Evolutionary conservation across 2,113 vertebrate genomes (phyloP), one percentile per base, ranked within the genome.

Genomic region (Xiphophorus maculatus): DNA sequence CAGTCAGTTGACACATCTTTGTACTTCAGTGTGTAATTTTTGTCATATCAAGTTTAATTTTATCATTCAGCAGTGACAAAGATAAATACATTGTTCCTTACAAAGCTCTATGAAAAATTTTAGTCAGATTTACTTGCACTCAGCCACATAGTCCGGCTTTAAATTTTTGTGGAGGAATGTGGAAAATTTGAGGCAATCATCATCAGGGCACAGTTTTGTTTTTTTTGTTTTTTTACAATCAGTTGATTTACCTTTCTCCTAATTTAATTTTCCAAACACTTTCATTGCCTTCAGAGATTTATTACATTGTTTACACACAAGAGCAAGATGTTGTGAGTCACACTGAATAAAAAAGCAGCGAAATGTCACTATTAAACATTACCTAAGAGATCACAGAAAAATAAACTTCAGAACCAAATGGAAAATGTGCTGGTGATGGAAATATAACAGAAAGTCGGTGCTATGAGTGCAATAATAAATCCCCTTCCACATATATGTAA

Each of bases 341-440:
- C 63, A 33, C 74, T 71, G 62, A 77, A 82, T 75, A 12, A 54
- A 84, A 75, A 88, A 29, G 28, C 66, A 67, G 51, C 32, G 61
- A 77, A 74, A 44, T 60, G 51, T 73, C 0, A 10, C 69, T 87
- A 74, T 83, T 69, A 81, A 79, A 79, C 74, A 62, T 69, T 77
- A 64, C 71, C 69, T 51, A 9, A 69, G 75, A 84, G 79, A 76
- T 70, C 74, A n/a, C 9, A 62, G 19, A 61, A 48, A 63, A 71
- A 76, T 66, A 40, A 84, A 63, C 25, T 22, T 65, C 73, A 25
- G 28, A 76, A 71, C 73, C 66, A 66, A 75, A 83, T 40, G 13
- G 68, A 42, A 82, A 86, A 90, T 83, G 64, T 87, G 63, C 33
- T 73, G 85, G 76, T 74, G 66, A 83, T 82, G 66, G 63, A 85